These are phyloP conservation scores for Hyppa rectilinea DNA, from an alignment of 2,888 invertebrate genomes.

Conservation along the genomic window DNA sequence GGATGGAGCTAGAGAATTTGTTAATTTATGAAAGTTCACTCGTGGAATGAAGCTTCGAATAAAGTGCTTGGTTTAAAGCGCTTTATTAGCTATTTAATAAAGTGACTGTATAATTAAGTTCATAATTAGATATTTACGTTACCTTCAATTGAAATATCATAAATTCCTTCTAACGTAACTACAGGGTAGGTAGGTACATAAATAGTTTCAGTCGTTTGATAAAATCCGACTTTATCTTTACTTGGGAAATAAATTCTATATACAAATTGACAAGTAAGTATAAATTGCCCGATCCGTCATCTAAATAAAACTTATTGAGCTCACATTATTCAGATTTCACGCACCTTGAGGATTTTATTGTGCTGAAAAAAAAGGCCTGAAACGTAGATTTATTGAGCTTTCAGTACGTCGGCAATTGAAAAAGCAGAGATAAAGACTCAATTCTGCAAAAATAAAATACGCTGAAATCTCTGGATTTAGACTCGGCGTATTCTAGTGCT, in stretches of 20 bases:
- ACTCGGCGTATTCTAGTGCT: slow-evolving; percentile 43
- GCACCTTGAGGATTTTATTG: slow-evolving; percentile 27
- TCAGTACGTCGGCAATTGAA: slow-evolving; percentile 52
- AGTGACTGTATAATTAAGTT: slow-evolving; percentile 27
- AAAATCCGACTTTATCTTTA: neutral
- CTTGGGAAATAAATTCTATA: slow-evolving; percentile 3
- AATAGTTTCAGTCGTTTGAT: neutral
- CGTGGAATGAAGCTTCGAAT: slow-evolving; percentile 35
- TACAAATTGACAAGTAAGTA: neutral
- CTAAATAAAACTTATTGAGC: slow-evolving; percentile 24
- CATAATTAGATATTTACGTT: slow-evolving; percentile 17
- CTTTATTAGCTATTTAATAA: slow-evolving; percentile 54
- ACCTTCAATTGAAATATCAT: slow-evolving; percentile 19
- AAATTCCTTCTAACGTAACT: slow-evolving; percentile 1
- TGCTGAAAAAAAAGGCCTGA: slow-evolving; percentile 21
- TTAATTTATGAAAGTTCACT: slow-evolving; percentile 63
- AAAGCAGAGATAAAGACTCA: slow-evolving; percentile 41
- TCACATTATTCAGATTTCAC: slow-evolving; percentile 21
- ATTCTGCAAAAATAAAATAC: slow-evolving; percentile 45
- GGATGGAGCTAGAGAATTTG: slow-evolving; percentile 49
- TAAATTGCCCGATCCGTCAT: slow-evolving; percentile 6
- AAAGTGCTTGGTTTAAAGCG: slow-evolving; percentile 24
- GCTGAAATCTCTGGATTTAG: slow-evolving; percentile 47
- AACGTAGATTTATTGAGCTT: slow-evolving; percentile 19
- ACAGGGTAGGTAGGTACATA: too few species aligned